Base-by-base conservation (phyloP, 1,140 invertebrate species). In the Conopomorpha cramerella region DNA sequence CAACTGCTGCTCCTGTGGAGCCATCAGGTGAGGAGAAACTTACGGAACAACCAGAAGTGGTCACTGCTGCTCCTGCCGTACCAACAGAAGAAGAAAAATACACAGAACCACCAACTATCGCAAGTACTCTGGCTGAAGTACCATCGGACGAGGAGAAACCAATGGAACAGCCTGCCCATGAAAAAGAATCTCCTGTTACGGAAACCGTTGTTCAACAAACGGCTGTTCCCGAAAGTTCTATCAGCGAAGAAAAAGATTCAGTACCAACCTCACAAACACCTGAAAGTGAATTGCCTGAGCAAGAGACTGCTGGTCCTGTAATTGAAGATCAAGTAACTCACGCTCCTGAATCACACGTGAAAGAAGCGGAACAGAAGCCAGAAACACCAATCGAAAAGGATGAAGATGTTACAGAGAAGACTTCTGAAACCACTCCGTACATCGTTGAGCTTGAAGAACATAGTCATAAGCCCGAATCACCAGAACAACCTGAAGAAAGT, bases 381-480 rank as follows among this genome's bases (percentile, higher is more conserved):
- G 45, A 44, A 33, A 15, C 34, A 23, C 16, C 28, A 1, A 39
- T n/a, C 23, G 23, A 25, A 25, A 25, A 25, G n/a, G n/a, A n/a
- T 25, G 23, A 25, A 25, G 23, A 25, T 25, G n/a, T n/a, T n/a
- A n/a, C n/a, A n/a, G n/a, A n/a, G n/a, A n/a, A n/a, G n/a, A n/a
- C n/a, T n/a, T 39, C 45, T 34, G 56, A 66, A 45, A 61, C 55
- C 15, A 63, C 51, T 2, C 52, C 58, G 38, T 60, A 64, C 33
- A 38, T 60, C 30, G 49, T 74, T 39, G 54, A 66, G 53, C 48
- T 74, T 38, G 49, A 72, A 48, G 67, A 72, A 48, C 70, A 74
- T 39, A 64, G 56, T 14, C 64, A 62, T 48, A 51, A 54, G 41
- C 33, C 45, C 10, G 31, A 45, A 11, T 36, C 38, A 32, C 36